Evolutionary conservation across 2,113 vertebrate species (phyloP).

Genomic region (Toxotes chatareus): DNA sequence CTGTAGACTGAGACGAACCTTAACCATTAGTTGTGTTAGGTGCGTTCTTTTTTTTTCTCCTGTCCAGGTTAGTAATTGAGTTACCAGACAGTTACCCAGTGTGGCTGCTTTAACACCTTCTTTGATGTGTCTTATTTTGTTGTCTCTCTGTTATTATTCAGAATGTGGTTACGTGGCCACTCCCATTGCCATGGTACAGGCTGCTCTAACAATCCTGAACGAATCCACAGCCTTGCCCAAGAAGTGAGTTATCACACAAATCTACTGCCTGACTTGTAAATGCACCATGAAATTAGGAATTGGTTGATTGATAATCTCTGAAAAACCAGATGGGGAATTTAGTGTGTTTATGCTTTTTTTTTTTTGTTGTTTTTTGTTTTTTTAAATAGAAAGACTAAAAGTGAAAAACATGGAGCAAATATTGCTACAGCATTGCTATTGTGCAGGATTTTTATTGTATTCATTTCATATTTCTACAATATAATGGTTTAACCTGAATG

Average conservation of each 20-base stretch:
- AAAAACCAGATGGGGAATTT: neutral
- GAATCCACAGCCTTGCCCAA: conserved; percentile 90
- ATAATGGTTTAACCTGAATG: neutral
- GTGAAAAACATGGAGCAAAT: neutral
- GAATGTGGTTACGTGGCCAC: conserved; percentile 92
- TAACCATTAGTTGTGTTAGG: neutral
- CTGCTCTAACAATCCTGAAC: conserved; percentile 90
- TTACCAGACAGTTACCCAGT: neutral
- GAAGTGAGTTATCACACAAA: conserved; percentile 81
- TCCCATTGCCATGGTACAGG: conserved; percentile 94
- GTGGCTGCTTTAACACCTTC: neutral
- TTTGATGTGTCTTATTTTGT: neutral
- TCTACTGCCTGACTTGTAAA: neutral
- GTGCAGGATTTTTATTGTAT: neutral
- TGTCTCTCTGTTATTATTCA: conserved; percentile 66
- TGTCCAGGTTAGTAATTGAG: neutral
- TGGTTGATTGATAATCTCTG: neutral
- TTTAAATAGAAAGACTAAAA: neutral
- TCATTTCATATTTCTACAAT: neutral
- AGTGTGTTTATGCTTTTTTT: too few species aligned
- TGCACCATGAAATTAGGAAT: neutral
- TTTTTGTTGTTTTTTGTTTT: too few species aligned
- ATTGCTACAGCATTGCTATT: neutral
- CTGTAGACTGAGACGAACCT: neutral
- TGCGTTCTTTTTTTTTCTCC: neutral